A percentile compares a stretch with the other conserved stretches of the same genome.
phyloP scores from a whole-genome alignment of 2,888 invertebrate species.

The Drosophila hamatofila region DNA sequence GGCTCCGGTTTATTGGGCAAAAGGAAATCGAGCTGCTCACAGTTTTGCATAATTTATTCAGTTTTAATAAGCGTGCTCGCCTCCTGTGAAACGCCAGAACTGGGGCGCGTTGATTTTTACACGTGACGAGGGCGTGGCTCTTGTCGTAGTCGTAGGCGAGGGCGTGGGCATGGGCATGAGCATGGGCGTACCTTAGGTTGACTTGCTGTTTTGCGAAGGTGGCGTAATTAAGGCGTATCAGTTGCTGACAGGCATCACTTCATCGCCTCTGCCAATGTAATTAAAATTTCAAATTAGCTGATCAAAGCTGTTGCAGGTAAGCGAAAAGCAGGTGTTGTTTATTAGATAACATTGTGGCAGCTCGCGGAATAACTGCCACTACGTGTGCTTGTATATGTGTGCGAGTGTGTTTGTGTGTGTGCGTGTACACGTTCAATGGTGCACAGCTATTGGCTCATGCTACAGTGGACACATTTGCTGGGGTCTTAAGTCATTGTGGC shows the following conservation, averaged over 20 bases:
- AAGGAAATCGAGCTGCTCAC: slow-evolving; percentile 47
- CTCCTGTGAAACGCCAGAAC: slow-evolving; percentile 26
- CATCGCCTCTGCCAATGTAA: slow-evolving; percentile 60
- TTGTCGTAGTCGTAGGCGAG: not conserved
- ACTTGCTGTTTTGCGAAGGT: slow-evolving; percentile 27
- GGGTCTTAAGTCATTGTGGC: slow-evolving; percentile 39
- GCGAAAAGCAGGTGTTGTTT: slow-evolving; percentile 43
- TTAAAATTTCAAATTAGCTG: slow-evolving; percentile 76
- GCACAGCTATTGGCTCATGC: slow-evolving; percentile 40
- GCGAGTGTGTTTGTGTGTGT: not conserved
- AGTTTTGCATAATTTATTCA: slow-evolving; percentile 80
- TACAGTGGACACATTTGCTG: slow-evolving; percentile 38
- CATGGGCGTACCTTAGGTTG: slow-evolving; percentile 3
- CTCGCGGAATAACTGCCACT: not conserved
- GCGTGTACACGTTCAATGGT: slow-evolving; percentile 19
- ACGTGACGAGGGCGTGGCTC: slow-evolving; percentile 30
- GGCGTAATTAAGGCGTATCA: slow-evolving; percentile 72
- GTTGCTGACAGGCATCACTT: slow-evolving; percentile 67
- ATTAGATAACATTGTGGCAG: slow-evolving; percentile 39
- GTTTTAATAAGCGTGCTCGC: slow-evolving; percentile 70
- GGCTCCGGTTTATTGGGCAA: slow-evolving; percentile 25
- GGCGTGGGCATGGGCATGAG: slow-evolving; percentile 9
- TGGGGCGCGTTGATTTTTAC: slow-evolving; percentile 62
- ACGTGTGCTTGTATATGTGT: not conserved
- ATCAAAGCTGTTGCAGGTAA: slow-evolving; percentile 27